Base-by-base conservation (phyloP, 2,888 invertebrate species). In the Erannis defoliaria region DNA sequence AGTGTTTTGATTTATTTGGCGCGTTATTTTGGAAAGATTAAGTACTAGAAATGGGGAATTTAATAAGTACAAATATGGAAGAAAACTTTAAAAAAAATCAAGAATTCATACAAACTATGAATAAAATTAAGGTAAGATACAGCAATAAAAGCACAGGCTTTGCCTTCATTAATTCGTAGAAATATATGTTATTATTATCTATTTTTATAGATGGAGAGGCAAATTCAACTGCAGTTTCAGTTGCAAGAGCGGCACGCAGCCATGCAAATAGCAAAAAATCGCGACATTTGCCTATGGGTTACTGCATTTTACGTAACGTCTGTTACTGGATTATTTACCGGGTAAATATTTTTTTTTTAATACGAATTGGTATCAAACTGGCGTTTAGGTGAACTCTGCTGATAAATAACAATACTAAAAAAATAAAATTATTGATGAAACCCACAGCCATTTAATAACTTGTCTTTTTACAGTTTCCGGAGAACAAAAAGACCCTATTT, bases 211-310 rank as follows among this genome's bases (percentile, higher is more conserved):
- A 94, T 96, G 93, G 97, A 97, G 78, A 93, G 97, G 62, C 96
- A 97, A 89, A 95, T 97, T 68, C 96, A 97, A 79, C 94, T 97
- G 93, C 96, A 96, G 82, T 96, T 96, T 84, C 96, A 96, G 85
- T 95, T 97, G 90, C 94, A 96, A 77, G 96, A 97, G 81, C 90
- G 96, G 63, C 94, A 95, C 86, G 93, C 95, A 85, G 96, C 97
- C 0, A 87, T 96, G 86, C 94, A 95, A 82, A 94, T 96, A 61
- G 96, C 97, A 0, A 93, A 94, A 75, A 93, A 94, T 67, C 91
- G 97, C 68, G 97, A 97, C 78, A 86, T 96, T 18, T 95, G 96
- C 76, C 94, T 95, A 72, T 97, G 96, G 96, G 86, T 95, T 57
- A 94, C 94, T 37, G 89, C 95, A 9, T 97, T 97, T 86, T 96